Evolutionary conservation across 2,888 invertebrate genomes (phyloP).

Genomic region (Hymenopus coronatus): DNA sequence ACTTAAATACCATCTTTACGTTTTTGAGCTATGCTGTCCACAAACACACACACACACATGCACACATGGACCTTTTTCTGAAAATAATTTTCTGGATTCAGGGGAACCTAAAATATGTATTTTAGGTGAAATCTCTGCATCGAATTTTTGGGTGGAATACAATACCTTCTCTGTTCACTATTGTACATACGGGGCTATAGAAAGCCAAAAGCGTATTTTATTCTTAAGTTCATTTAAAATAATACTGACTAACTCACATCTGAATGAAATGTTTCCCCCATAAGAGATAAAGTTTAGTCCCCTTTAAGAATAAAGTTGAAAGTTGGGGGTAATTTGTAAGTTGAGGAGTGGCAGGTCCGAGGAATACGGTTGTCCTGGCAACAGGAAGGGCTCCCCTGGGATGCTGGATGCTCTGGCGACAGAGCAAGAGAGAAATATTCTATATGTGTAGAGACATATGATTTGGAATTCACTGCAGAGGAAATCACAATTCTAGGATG

Average conservation of each 20-base stretch:
- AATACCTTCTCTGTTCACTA: no score
- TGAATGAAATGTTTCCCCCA: background rate
- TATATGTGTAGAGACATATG: background rate
- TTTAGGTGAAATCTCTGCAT: no score
- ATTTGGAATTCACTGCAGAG: background rate
- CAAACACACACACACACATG: no score
- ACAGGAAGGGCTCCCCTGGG: background rate
- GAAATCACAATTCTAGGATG: background rate
- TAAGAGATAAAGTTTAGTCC: background rate
- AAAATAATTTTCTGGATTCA: no score
- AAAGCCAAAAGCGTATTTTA: no score
- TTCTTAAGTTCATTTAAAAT: no score
- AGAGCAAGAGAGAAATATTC: background rate
- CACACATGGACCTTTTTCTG: no score
- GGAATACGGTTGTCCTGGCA: background rate
- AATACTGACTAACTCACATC: background rate
- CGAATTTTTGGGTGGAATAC: no score
- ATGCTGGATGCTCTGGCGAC: background rate
- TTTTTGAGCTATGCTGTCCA: no score
- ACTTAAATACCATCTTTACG: no score
- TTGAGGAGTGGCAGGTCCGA: background rate
- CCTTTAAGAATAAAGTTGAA: background rate
- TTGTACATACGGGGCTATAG: no score
- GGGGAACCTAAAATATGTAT: no score
- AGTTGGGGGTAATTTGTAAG: background rate